A percentile compares a stretch with the other conserved stretches of the same genome.
phyloP scores from a whole-genome alignment of 2,888 invertebrate genomes.

The Linhomoeus sp. region DNA sequence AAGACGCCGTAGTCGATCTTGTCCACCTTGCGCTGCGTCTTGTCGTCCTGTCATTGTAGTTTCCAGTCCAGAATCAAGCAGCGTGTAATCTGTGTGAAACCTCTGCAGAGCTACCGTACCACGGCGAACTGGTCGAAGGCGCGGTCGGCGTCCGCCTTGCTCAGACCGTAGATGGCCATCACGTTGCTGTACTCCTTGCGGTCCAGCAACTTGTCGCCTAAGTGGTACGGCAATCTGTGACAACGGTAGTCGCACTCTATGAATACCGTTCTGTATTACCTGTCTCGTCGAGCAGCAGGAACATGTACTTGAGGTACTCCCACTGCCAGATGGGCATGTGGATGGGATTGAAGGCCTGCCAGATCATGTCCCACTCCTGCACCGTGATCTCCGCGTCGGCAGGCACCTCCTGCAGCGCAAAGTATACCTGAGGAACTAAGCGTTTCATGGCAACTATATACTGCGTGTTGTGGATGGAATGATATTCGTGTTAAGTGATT shows the following conservation, averaged over 20 bases:
- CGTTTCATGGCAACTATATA: no score
- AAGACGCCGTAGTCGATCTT: slow-evolving; percentile 7
- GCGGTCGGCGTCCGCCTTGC: neutral
- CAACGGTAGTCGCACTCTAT: no score
- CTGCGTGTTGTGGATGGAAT: no score
- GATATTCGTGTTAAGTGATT: no score
- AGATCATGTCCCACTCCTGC: slow-evolving; percentile 7
- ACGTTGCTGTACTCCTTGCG: slow-evolving; percentile 5
- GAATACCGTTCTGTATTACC: no score
- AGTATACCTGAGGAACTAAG: no score
- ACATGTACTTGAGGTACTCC: slow-evolving; percentile 9
- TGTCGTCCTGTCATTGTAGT: neutral
- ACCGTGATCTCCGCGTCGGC: slow-evolving; percentile 2
- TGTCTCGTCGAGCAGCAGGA: slow-evolving; percentile 6
- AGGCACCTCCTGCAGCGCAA: slow-evolving; percentile 1
- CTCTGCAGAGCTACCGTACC: no score
- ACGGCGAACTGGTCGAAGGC: slow-evolving; percentile 5
- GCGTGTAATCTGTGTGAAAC: no score
- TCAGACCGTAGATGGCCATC: slow-evolving; percentile 7
- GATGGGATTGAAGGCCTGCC: slow-evolving; percentile 6
- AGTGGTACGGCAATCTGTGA: no score
- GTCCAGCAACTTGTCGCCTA: slow-evolving; percentile 9
- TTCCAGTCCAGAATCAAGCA: neutral
- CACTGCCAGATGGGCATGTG: slow-evolving; percentile 8
- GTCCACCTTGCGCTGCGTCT: neutral